These are phyloP conservation scores for Hesperophylax magnus DNA, from an alignment of 1,140 invertebrate species.

Conservation along the genomic window DNA sequence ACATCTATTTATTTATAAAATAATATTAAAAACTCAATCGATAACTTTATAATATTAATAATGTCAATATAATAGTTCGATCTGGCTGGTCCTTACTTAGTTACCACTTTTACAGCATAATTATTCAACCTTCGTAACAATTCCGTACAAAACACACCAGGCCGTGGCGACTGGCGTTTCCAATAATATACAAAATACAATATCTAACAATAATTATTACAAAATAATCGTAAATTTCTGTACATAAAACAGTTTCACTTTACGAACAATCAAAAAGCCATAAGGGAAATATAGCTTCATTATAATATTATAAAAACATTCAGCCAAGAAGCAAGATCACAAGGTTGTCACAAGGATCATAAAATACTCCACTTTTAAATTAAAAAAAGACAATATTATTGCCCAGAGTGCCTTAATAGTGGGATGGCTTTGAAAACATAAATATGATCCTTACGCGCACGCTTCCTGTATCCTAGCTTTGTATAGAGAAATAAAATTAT, in stretches of 20 bases:
- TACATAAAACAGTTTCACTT: constrained; percentile 19
- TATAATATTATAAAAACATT: no score
- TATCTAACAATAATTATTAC: constrained; percentile 14
- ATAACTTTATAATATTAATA: constrained; percentile 50
- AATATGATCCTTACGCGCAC: no score
- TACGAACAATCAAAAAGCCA: constrained; percentile 20
- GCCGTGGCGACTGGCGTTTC: neutral
- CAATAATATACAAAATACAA: constrained; percentile 28
- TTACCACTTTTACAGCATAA: neutral
- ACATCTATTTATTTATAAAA: constrained; percentile 53
- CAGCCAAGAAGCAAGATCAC: no score
- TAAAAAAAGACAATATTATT: no score
- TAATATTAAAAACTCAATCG: constrained; percentile 50
- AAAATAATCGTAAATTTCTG: constrained; percentile 14
- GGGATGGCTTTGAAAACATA: no score
- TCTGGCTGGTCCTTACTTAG: no score
- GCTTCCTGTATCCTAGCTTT: neutral
- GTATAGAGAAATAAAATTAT: constrained; percentile 1
- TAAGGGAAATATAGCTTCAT: no score
- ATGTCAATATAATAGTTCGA: constrained; percentile 39
- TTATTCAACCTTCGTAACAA: neutral
- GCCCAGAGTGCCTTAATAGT: no score
- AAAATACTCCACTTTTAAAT: no score
- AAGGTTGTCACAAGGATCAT: no score
- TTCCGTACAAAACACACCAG: constrained; percentile 30